phyloP scores from a whole-genome alignment of 2,888 invertebrate genomes.

The Iselma pallidipennis region DNA sequence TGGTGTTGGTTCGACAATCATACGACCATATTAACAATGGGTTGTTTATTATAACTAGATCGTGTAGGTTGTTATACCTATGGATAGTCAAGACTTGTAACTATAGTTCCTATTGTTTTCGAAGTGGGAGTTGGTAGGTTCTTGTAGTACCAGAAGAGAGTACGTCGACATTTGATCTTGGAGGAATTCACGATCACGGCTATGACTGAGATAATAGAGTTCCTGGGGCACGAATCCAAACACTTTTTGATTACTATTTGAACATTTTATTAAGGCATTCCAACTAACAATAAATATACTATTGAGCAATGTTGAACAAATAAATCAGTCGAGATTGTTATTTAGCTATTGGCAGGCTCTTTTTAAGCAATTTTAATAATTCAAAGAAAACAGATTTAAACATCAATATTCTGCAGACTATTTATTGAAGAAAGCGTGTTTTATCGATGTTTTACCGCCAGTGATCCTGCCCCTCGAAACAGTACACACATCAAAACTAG shows the following conservation, averaged over 20 bases:
- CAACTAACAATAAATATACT: too few species aligned
- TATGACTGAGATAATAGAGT: background rate
- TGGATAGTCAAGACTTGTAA: background rate
- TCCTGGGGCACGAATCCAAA: background rate
- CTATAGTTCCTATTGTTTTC: slow-evolving; percentile 2
- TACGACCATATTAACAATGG: background rate
- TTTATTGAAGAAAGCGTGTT: too few species aligned
- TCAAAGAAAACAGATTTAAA: too few species aligned
- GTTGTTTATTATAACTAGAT: background rate
- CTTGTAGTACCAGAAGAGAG: background rate
- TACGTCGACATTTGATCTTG: slow-evolving; percentile 10
- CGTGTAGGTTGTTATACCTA: slow-evolving; percentile 1
- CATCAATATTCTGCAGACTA: too few species aligned
- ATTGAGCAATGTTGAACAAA: too few species aligned
- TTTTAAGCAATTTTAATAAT: too few species aligned
- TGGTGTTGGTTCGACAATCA: background rate
- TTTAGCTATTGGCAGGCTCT: too few species aligned
- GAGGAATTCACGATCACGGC: slow-evolving; percentile 3
- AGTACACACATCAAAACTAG: background rate
- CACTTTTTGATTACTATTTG: background rate
- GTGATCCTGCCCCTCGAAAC: too few species aligned
- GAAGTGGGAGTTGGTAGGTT: background rate
- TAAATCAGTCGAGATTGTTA: too few species aligned
- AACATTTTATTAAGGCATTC: background rate
- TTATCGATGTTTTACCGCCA: too few species aligned